phyloP scores from a whole-genome alignment of 2,797 vertebrate genomes.

The Manis javanica region DNA sequence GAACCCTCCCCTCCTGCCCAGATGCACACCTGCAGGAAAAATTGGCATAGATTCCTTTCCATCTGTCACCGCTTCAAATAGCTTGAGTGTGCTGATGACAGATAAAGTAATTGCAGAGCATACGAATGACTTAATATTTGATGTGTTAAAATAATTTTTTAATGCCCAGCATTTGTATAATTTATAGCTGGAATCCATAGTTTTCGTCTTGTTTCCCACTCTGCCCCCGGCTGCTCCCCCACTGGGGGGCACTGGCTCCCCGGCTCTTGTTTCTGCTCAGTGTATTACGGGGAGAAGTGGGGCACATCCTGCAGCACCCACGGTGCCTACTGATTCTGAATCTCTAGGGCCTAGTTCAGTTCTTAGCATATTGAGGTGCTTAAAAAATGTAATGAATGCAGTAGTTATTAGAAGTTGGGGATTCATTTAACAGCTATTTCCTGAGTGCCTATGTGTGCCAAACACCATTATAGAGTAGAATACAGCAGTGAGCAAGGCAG shows the following conservation, averaged over 20 bases:
- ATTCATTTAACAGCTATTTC: not conserved
- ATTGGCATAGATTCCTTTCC: constrained; percentile 82
- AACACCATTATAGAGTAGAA: not conserved
- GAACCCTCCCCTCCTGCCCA: constrained; percentile 80
- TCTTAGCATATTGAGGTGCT: not conserved
- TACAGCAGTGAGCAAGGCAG: not conserved
- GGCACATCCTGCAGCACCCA: not conserved
- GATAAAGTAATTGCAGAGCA: constrained; percentile 89
- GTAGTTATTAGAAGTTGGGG: constrained; percentile 18
- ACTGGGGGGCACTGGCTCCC: fast-evolving
- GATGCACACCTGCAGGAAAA: constrained; percentile 88
- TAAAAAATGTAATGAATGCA: not conserved
- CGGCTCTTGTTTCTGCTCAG: not conserved
- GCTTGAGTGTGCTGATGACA: constrained; percentile 88
- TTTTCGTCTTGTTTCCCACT: constrained; percentile 75
- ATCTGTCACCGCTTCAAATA: constrained; percentile 86
- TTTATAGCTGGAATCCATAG: constrained; percentile 83
- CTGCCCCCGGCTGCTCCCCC: constrained; percentile 19
- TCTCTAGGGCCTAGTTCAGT: not conserved
- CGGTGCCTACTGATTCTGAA: not conserved
- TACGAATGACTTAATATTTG: constrained; percentile 89
- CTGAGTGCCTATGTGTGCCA: not conserved
- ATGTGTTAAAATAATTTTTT: constrained; percentile 84
- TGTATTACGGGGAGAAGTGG: not conserved
- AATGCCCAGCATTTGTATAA: constrained; percentile 79